phyloP scores from a whole-genome alignment of 2,888 invertebrate genomes.

The Nebria brevicollis region DNA sequence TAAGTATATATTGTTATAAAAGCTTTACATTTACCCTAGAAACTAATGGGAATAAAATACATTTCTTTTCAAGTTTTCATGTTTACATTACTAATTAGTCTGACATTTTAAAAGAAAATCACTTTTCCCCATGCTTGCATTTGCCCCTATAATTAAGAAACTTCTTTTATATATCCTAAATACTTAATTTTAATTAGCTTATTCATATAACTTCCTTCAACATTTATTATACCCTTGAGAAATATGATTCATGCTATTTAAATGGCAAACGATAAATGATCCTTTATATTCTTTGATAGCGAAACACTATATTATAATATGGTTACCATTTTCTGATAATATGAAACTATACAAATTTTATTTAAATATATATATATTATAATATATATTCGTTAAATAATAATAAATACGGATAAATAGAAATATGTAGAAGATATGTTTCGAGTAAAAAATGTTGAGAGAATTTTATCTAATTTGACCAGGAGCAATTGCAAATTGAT shows the following conservation, averaged over 20 bases:
- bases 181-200: not conserved
- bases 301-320: not conserved
- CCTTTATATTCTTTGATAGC: not conserved
- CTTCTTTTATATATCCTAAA: not conserved
- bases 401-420: too few relatives aligned
- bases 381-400: too few relatives aligned
- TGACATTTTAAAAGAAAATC: not conserved
- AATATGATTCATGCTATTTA: not conserved
- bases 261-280: not conserved
- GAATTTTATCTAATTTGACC: not conserved
- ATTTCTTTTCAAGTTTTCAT: not conserved
- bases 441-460: not conserved
- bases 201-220: not conserved
- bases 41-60: not conserved
- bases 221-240: not conserved
- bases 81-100: not conserved
- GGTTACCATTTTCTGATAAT: too few relatives aligned
- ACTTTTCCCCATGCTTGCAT: not conserved
- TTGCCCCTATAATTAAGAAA: not conserved
- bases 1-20: too few relatives aligned
- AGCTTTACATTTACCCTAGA: too few relatives aligned
- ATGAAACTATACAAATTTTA: too few relatives aligned
- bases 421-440: too few relatives aligned
- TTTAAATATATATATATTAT: too few relatives aligned
- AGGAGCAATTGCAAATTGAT: not conserved